Conservation (phyloP, 2,113 vertebrate genomes). For the Saiga tatarica region DNA sequence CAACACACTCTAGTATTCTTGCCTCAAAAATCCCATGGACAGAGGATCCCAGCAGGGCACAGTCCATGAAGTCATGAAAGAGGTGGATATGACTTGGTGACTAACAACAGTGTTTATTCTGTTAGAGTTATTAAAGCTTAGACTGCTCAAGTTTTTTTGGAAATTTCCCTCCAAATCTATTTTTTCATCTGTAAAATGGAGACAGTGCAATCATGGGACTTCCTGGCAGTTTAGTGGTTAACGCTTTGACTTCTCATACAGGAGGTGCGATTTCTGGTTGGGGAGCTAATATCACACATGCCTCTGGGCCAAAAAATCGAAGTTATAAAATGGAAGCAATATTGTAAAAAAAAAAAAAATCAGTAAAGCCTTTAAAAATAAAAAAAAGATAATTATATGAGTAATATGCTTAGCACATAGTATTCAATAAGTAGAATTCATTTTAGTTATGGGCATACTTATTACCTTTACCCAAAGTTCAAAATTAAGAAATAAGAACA, state of each 20-base stretch:
- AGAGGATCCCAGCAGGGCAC: not conserved
- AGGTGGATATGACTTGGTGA: not conserved
- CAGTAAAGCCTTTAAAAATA: not conserved
- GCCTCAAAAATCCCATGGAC: not conserved
- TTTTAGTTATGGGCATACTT: not conserved
- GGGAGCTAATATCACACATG: not conserved
- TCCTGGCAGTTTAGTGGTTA: not conserved
- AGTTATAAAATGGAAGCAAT: not conserved
- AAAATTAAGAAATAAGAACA: not conserved
- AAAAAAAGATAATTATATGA: not conserved
- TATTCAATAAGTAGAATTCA: not conserved
- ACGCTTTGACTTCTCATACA: not conserved
- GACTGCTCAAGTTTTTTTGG: not conserved
- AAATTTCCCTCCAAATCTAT: not conserved
- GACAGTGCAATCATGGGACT: not conserved
- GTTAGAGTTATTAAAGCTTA: slow-evolving; percentile 4
- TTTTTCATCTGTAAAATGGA: not conserved
- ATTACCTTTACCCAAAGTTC: not conserved
- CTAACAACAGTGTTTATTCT: not conserved
- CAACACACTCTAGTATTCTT: not conserved
- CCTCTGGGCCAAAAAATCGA: not conserved
- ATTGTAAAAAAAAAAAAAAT: not conserved
- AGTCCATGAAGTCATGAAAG: not conserved
- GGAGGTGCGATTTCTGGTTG: not conserved
- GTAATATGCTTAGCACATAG: not conserved